phyloP scores from a whole-genome alignment of 2,113 vertebrate species.

The Desmodus rotundus region DNA sequence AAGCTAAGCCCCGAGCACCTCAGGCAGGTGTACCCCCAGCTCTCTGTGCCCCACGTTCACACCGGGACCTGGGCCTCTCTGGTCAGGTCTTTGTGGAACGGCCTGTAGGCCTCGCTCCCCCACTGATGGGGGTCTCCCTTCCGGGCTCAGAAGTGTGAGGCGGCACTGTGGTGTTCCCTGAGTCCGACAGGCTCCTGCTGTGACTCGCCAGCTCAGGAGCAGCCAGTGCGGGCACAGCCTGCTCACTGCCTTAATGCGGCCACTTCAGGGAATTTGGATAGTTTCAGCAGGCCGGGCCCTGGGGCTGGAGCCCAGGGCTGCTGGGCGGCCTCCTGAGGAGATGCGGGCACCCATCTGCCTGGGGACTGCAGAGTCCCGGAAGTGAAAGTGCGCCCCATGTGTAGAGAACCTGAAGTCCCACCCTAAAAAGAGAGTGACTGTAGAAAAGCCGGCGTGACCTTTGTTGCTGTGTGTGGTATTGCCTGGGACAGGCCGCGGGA shows the following conservation, averaged over 20 bases:
- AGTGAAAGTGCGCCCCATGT: accelerated
- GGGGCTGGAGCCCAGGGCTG: too few relatives aligned
- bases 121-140: too few relatives aligned
- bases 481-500: not conserved
- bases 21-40: not conserved
- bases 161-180: accelerated
- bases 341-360: accelerated
- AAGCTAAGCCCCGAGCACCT: not conserved
- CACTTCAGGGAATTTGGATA: not conserved
- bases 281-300: not conserved
- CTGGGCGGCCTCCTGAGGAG: not conserved
- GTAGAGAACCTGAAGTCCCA: not conserved
- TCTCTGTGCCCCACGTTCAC: too few relatives aligned
- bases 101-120: too few relatives aligned
- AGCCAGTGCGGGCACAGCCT: not conserved
- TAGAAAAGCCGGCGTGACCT: not conserved
- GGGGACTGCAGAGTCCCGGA: not conserved
- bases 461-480: not conserved
- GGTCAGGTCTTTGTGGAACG: too few relatives aligned
- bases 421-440: not conserved
- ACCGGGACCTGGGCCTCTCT: too few relatives aligned
- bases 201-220: too few relatives aligned
- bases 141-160: not conserved
- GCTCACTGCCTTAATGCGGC: not conserved
- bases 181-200: too few relatives aligned